A percentile compares a stretch with the other conserved stretches of the same genome.
phyloP scores from a whole-genome alignment of 2,113 vertebrate genomes.

The Halcyon malimbica region DNA sequence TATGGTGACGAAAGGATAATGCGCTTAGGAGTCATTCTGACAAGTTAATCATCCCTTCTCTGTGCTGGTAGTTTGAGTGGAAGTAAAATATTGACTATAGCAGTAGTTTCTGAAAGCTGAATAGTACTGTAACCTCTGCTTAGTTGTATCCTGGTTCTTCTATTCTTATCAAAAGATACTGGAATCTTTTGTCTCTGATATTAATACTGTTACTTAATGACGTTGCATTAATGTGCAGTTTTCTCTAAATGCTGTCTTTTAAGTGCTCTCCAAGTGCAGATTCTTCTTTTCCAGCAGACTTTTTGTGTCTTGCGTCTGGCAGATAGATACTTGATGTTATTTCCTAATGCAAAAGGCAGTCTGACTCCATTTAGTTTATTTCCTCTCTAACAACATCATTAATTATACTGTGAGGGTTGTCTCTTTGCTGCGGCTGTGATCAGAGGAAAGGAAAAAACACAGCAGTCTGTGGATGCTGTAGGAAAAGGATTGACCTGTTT shows the following conservation, averaged over 20 bases:
- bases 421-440: neutral
- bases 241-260: neutral
- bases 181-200: neutral
- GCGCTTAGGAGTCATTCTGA: neutral
- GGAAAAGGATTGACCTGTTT: neutral
- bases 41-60: neutral
- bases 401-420: neutral
- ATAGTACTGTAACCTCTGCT: neutral
- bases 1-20: neutral
- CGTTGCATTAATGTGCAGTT: neutral
- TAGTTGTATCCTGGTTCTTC: neutral
- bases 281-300: neutral
- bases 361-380: slow-evolving; percentile 14
- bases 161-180: neutral
- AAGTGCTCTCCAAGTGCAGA: neutral
- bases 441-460: neutral
- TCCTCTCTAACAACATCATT: neutral
- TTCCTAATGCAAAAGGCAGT: neutral
- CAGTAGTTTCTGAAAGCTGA: neutral
- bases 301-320: neutral
- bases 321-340: neutral
- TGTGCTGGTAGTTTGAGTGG: neutral
- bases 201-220: neutral
- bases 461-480: neutral
- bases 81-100: neutral